phyloP scores from a whole-genome alignment of 2,888 invertebrate genomes.

The Thumatha senex region DNA sequence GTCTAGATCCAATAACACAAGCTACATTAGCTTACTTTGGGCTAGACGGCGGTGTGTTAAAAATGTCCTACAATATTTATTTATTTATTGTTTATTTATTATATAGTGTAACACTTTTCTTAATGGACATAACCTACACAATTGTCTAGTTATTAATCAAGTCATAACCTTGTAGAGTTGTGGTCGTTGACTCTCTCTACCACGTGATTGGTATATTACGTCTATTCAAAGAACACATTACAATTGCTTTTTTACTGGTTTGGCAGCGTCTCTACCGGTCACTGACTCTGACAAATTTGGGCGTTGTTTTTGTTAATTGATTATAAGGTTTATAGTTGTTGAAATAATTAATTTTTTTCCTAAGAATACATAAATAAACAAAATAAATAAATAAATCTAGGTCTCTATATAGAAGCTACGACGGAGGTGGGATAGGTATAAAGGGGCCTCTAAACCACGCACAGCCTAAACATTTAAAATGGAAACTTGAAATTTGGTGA shows the following conservation, averaged over 20 bases:
- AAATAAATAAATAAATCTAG: no score
- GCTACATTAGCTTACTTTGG: no score
- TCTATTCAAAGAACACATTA: slow-evolving; percentile 6
- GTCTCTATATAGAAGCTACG: neutral
- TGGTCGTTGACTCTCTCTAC: slow-evolving; percentile 5
- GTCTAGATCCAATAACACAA: no score
- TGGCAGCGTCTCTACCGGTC: slow-evolving; percentile 23
- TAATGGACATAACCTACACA: slow-evolving; percentile 18
- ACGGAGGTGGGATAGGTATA: no score
- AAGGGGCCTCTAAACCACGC: no score
- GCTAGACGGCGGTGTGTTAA: no score
- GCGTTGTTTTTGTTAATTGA: neutral
- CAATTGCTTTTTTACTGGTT: slow-evolving; percentile 4
- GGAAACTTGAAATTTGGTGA: no score
- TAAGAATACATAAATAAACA: no score
- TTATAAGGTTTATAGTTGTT: neutral
- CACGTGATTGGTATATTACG: slow-evolving; percentile 2
- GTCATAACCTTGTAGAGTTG: slow-evolving; percentile 24
- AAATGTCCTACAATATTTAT: no score
- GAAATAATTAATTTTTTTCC: neutral
- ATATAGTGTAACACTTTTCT: no score
- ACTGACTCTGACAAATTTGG: slow-evolving; percentile 10
- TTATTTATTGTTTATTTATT: no score
- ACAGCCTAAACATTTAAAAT: no score
- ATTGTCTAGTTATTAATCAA: slow-evolving; percentile 11